Percentiles rank a stretch among this genome's conserved stretches.
phyloP scores from a whole-genome alignment of 2,888 invertebrate species.

The Blastobasis adustella region DNA sequence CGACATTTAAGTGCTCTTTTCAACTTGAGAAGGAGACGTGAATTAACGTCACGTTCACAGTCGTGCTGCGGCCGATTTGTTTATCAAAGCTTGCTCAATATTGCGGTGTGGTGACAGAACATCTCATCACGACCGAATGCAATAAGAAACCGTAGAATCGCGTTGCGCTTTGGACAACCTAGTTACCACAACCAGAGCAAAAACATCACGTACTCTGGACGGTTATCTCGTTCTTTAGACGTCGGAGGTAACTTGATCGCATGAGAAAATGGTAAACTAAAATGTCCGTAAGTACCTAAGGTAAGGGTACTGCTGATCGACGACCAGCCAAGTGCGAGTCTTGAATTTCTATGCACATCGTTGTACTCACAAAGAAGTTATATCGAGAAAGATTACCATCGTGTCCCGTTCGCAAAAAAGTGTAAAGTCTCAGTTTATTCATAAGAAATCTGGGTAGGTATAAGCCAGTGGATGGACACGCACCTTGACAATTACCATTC shows the following conservation, averaged over 20 bases:
- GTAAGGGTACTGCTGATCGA: too few species aligned
- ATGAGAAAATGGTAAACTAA: slow-evolving; percentile 5
- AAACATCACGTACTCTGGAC: slow-evolving; percentile 18
- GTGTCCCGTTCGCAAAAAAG: too few species aligned
- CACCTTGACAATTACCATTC: too few species aligned
- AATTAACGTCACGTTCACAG: slow-evolving; percentile 16
- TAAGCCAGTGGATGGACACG: too few species aligned
- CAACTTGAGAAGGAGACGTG: too few species aligned
- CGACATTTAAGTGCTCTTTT: too few species aligned
- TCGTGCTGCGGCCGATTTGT: slow-evolving; percentile 18
- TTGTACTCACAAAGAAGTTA: too few species aligned
- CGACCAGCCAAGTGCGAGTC: too few species aligned
- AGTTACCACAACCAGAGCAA: slow-evolving; percentile 11
- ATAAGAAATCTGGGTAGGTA: too few species aligned
- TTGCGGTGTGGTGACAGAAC: slow-evolving; percentile 30
- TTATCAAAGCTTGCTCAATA: slow-evolving; percentile 29
- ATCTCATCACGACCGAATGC: slow-evolving; percentile 32
- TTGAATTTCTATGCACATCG: too few species aligned
- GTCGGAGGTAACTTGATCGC: slow-evolving; percentile 10
- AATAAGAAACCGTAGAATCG: slow-evolving; percentile 35
- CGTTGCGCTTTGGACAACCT: slow-evolving; percentile 18
- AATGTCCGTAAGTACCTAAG: neutral
- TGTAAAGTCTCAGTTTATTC: too few species aligned
- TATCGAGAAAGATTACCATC: too few species aligned
- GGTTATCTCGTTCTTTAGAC: slow-evolving; percentile 19